A percentile compares a stretch with the other conserved stretches of the same genome.
Conservation (phyloP, 2,113 vertebrate genomes). For the Macquaria australasica region DNA sequence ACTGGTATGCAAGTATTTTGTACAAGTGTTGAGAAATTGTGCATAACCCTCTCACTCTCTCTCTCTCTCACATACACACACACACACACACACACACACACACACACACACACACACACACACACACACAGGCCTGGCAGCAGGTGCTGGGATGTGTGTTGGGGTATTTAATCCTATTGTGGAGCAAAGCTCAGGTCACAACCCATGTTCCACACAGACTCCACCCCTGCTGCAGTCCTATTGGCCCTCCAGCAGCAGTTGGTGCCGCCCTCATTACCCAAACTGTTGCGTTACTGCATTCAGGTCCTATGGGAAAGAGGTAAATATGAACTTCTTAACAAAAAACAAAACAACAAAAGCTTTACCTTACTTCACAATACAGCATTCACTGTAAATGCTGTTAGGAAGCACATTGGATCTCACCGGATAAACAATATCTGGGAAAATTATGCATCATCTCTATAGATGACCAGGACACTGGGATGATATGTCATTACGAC, state of each 20-base stretch:
- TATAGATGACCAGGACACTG: not conserved
- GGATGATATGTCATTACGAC: not conserved
- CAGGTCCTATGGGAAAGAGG: not conserved
- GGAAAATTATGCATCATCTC: not conserved
- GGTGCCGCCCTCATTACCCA: not conserved
- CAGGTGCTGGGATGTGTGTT: slow-evolving; percentile 62
- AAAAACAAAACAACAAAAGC: not conserved
- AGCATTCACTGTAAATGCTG: not conserved
- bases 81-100: slow-evolving; percentile 9
- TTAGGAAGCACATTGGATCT: not conserved
- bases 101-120: slow-evolving; percentile 13
- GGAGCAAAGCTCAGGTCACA: slow-evolving; percentile 52
- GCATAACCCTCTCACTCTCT: not conserved
- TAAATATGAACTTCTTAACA: not conserved
- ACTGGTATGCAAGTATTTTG: not conserved
- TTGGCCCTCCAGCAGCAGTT: slow-evolving; percentile 32
- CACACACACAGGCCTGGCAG: slow-evolving; percentile 12
- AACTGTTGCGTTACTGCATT: slow-evolving; percentile 38
- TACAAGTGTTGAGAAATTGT: not conserved
- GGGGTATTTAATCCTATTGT: slow-evolving; percentile 75
- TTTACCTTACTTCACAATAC: not conserved
- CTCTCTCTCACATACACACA: slow-evolving; percentile 9
- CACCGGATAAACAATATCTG: not conserved
- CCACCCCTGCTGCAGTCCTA: slow-evolving; percentile 34
- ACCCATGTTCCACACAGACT: slow-evolving; percentile 6